Evolutionary conservation across 2,888 invertebrate genomes (phyloP), one percentile per base, ranked within the genome.

Genomic region (Prenolepis imparis): DNA sequence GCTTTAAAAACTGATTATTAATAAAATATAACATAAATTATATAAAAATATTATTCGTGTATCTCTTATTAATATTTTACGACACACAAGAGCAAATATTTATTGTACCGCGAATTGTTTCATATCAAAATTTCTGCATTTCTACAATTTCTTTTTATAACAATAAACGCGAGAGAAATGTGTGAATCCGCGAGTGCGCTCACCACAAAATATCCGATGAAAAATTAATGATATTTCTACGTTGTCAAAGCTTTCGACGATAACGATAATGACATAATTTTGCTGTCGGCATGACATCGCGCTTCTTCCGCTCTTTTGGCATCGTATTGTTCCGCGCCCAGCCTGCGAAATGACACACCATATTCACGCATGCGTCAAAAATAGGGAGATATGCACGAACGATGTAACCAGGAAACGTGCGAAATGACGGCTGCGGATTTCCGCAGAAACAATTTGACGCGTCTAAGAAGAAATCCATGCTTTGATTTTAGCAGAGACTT

Each of bases 271-370:
- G 57, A 68, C 55, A 73, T 84, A 61, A 75, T 75, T 83, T 84
- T 68, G 44, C 57, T 57, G 70, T 68, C 75, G 75, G 64, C 82
- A 68, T 89, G 90, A 89, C 90, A 82, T 64, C 81, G 86, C 87
- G 63, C 74, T 82, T 84, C 63, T 66, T 57, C 63, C 81, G 68
- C 67, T 57, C 81, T 83, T 80, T 74, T 74, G 67, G 44, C 63
- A 68, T 67, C 32, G 72, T 57, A 83, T 88, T 82, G 83, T 84
- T 84, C 82, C 84, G 72, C 64, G 83, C 28, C 57, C 48, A 87
- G 89, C 88, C 89, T 92, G 91, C 92, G 92, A 92, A 92, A 93
- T 93, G 91, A 93, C 92, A 92, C 91, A 90, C 91, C 90, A 92
- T 90, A 86, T 87, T 89, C 89, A 88, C 86, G 91, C 91, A 90